phyloP scores from a whole-genome alignment of 2,888 invertebrate genomes.

The Camptogramma bilineatum region DNA sequence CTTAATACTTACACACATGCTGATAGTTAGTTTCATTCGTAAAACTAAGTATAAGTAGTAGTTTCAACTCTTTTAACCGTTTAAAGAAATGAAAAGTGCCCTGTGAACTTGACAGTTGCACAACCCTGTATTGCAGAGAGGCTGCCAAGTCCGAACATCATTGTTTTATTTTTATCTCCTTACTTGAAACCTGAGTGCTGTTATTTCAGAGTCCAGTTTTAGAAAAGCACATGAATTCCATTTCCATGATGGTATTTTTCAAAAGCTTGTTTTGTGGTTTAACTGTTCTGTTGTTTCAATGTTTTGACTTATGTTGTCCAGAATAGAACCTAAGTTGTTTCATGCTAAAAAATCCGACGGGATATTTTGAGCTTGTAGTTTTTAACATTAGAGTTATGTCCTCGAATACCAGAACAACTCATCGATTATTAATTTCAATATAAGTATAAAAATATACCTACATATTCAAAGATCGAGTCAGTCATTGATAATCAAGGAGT shows the following conservation, averaged over 20 bases:
- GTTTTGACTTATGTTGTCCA: constrained; percentile 6
- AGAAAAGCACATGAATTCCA: constrained; percentile 15
- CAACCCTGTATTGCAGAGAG: constrained; percentile 35
- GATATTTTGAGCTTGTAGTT: too few species aligned
- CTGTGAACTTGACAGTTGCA: constrained; percentile 3
- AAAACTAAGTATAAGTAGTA: not conserved
- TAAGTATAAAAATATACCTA: too few species aligned
- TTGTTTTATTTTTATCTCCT: constrained; percentile 36
- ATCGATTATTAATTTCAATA: too few species aligned
- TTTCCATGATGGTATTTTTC: constrained; percentile 18
- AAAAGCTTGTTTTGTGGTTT: constrained; percentile 10
- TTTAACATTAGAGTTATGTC: too few species aligned
- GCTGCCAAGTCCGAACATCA: constrained; percentile 45
- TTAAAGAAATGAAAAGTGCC: not conserved
- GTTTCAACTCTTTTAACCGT: not conserved
- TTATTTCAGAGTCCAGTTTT: constrained; percentile 26
- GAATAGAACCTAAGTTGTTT: not conserved
- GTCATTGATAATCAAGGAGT: too few species aligned
- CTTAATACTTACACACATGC: too few species aligned
- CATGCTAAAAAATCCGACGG: too few species aligned
- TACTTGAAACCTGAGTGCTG: constrained; percentile 23
- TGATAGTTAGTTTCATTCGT: too few species aligned
- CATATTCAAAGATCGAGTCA: too few species aligned
- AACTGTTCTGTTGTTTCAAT: not conserved
- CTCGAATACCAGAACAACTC: too few species aligned